Evolutionary conservation across 2,113 vertebrate species (phyloP).

Genomic region (Thamnophis sirtalis): DNA sequence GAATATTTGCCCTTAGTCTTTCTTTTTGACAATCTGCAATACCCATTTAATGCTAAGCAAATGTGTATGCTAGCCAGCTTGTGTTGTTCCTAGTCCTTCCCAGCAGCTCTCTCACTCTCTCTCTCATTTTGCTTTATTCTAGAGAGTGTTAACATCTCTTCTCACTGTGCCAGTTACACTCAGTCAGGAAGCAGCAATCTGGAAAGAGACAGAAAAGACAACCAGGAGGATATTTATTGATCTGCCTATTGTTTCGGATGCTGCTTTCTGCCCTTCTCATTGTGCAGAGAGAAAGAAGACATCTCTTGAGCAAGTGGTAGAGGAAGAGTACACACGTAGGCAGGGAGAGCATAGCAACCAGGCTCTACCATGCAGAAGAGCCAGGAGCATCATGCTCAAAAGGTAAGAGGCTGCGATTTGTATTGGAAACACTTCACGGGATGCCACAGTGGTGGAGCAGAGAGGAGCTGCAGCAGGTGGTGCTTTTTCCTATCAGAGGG

Average conservation of each 20-base stretch:
- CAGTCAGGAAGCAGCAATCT: background rate
- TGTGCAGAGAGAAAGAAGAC: background rate
- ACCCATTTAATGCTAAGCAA: constrained; percentile 35
- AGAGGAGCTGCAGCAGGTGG: background rate
- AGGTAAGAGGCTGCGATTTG: constrained; percentile 60
- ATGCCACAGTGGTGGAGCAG: background rate
- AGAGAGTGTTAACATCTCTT: background rate
- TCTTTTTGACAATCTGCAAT: constrained; percentile 29
- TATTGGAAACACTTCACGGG: background rate
- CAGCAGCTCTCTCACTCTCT: background rate
- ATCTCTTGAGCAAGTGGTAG: constrained; percentile 15
- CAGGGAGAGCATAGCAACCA: constrained; percentile 50
- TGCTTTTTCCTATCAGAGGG: background rate
- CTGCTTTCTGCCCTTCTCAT: constrained; percentile 22
- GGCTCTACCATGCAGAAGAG: constrained; percentile 69
- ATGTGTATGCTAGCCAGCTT: constrained; percentile 24
- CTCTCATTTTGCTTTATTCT: background rate
- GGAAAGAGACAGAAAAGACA: background rate
- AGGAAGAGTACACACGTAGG: constrained; percentile 23
- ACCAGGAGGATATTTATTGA: background rate
- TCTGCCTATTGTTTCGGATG: background rate
- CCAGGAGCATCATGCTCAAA: constrained; percentile 67
- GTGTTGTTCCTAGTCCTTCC: background rate
- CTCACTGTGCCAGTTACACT: background rate
- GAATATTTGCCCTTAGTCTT: constrained; percentile 5